phyloP scores from a whole-genome alignment of 2,113 vertebrate genomes.

The Pangasianodon gigas region DNA sequence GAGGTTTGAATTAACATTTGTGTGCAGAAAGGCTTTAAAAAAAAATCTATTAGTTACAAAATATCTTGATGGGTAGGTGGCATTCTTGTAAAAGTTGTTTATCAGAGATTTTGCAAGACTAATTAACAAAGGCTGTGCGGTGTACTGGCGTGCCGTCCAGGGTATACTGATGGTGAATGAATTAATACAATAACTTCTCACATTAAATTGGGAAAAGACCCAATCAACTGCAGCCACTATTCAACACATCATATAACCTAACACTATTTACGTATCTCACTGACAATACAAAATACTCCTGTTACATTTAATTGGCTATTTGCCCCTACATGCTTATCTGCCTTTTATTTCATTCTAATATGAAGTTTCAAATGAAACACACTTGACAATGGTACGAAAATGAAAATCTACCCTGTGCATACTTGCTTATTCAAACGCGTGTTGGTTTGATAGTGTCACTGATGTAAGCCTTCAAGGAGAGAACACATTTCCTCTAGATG shows the following conservation, averaged over 20 bases:
- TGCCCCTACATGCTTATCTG: background rate
- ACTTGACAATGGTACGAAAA: background rate
- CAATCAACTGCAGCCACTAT: background rate
- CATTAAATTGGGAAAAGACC: too few relatives aligned
- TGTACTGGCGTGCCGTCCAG: background rate
- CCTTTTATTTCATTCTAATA: background rate
- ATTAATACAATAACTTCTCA: background rate
- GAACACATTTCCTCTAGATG: background rate
- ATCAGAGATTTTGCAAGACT: background rate
- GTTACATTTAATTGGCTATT: background rate
- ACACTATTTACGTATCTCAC: background rate
- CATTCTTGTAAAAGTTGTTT: background rate
- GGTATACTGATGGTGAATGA: background rate
- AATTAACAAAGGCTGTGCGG: background rate
- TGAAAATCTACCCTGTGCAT: background rate
- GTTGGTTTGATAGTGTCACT: background rate
- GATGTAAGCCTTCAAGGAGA: background rate
- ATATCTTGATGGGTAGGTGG: conserved; percentile 30
- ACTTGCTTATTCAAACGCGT: background rate
- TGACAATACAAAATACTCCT: background rate
- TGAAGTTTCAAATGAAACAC: background rate
- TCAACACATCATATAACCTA: background rate
- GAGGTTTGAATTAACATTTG: conserved; percentile 39
- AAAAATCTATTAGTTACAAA: conserved; percentile 36
- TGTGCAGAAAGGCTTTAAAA: conserved; percentile 37